A percentile compares a stretch with the other conserved stretches of the same genome.
phyloP scores from a whole-genome alignment of 23 tunicate species.

The Halocynthia roretzi region DNA sequence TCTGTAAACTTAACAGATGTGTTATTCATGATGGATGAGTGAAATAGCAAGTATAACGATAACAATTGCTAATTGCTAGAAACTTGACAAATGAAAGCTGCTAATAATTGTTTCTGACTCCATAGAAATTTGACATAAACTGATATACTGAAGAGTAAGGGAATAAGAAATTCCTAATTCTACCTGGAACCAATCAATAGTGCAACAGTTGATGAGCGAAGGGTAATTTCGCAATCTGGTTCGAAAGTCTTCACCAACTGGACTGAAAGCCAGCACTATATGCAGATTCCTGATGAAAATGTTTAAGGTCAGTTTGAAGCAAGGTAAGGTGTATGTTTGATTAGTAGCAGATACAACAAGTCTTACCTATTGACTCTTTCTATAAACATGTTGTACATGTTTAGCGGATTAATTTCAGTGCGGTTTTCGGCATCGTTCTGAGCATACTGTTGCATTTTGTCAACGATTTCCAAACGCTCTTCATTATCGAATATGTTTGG shows the following conservation, averaged over 20 bases:
- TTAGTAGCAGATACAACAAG: neutral
- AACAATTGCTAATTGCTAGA: no score
- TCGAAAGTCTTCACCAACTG: slow-evolving; percentile 83
- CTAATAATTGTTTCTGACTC: no score
- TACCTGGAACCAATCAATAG: slow-evolving; percentile 93
- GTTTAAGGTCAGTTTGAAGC: neutral
- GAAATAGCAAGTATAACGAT: no score
- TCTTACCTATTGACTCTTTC: slow-evolving; percentile 72
- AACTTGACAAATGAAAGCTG: no score
- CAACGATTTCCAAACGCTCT: slow-evolving; percentile 81
- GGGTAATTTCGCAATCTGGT: slow-evolving; percentile 87
- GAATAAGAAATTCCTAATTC: no score
- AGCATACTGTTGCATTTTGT: slow-evolving; percentile 62
- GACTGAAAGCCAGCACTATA: slow-evolving; percentile 82
- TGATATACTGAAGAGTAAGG: no score
- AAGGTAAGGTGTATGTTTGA: neutral
- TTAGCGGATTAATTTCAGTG: slow-evolving; percentile 64
- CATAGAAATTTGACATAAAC: no score
- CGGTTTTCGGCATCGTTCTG: slow-evolving; percentile 51
- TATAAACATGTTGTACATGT: slow-evolving; percentile 76
- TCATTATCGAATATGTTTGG: slow-evolving; percentile 90
- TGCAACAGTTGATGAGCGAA: slow-evolving; percentile 83
- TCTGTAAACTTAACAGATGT: no score
- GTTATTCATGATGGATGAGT: no score
- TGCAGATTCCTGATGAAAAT: slow-evolving; percentile 58